Base-by-base conservation (phyloP, 2,888 invertebrate genomes). In the Andrena haemorrhoa region DNA sequence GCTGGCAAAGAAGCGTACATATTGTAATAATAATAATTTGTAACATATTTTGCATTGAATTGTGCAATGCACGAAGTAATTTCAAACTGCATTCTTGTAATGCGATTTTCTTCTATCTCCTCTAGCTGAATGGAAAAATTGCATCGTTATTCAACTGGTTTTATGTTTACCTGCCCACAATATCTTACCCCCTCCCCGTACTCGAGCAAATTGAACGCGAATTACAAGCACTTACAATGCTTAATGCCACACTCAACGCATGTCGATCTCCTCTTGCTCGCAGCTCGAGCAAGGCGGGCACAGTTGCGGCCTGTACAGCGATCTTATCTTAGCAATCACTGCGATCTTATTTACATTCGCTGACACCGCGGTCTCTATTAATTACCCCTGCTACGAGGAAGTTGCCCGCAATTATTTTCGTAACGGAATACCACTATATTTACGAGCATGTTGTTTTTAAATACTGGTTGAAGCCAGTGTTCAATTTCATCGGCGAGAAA, bases 321-420 rank as follows among this genome's bases (percentile, higher is more conserved):
- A 82, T 82, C 66, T 75, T 84, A 84, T 82, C 79, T 68, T 41
- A 8, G 26, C 56, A 58, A 78, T 85, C 75, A 26, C 53, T 64
- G 63, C 78, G 70, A 84, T 84, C 75, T 69, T 82, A 82, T 85
- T 85, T 84, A 84, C 76, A 79, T 79, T 71, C 49, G 51, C 68
- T 70, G 78, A 78, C 69, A 65, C 56, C 47, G 66, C 64, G 31
- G 73, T 75, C 68, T 73, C 58, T 82, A 69, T 73, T 82, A 84
- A 76, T 85, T 85, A 85, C 69, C 74, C 56, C 41, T 31, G 81
- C 31, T 31, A 63, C 58, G 35, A 76, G 72, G 53, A 69, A 64
- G 26, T 66, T 8, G 31, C 29, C 35, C 33, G 41, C 60, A 68
- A 82, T 65, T 75, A 8, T 35, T 23, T 49, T 35, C 53, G 51